phyloP scores from a whole-genome alignment of 2,113 vertebrate species.

The Tupaia chinensis region DNA sequence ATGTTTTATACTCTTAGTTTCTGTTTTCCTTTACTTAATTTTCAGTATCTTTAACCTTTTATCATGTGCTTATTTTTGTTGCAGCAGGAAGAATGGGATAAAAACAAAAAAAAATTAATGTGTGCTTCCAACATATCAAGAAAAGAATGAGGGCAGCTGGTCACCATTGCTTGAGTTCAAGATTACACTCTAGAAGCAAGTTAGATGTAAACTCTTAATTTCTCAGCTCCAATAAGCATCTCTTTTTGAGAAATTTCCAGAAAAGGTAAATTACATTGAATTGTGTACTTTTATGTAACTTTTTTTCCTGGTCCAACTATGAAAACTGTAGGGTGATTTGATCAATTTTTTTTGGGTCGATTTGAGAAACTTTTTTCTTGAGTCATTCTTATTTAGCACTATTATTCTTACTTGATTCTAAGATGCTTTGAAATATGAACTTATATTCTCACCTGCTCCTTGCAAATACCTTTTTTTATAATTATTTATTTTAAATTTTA shows the following conservation, averaged over 20 bases:
- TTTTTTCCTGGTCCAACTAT: not conserved
- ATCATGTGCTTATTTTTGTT: slow-evolving; percentile 23
- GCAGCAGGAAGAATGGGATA: slow-evolving; percentile 46
- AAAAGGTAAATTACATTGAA: slow-evolving; percentile 45
- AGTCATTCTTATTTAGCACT: not conserved
- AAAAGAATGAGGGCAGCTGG: not conserved
- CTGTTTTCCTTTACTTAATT: slow-evolving; percentile 39
- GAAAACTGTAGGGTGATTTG: not conserved
- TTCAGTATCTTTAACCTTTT: slow-evolving; percentile 31
- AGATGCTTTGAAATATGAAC: not conserved
- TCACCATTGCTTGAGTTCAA: not conserved
- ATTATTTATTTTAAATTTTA: too few species aligned
- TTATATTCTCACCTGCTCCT: slow-evolving; percentile 2
- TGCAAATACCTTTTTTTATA: not conserved
- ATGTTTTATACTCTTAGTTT: slow-evolving; percentile 17
- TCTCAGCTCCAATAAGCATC: slow-evolving; percentile 15
- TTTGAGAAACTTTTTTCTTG: not conserved
- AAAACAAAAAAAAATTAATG: slow-evolving; percentile 26
- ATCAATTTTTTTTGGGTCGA: not conserved
- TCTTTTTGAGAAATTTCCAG: slow-evolving; percentile 30
- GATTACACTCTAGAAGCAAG: slow-evolving; percentile 12
- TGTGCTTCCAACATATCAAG: not conserved
- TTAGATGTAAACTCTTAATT: slow-evolving; percentile 24
- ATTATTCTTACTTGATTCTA: slow-evolving; percentile 13
- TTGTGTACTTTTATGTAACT: not conserved